phyloP scores from a whole-genome alignment of 2,113 vertebrate species.

The Conger conger region DNA sequence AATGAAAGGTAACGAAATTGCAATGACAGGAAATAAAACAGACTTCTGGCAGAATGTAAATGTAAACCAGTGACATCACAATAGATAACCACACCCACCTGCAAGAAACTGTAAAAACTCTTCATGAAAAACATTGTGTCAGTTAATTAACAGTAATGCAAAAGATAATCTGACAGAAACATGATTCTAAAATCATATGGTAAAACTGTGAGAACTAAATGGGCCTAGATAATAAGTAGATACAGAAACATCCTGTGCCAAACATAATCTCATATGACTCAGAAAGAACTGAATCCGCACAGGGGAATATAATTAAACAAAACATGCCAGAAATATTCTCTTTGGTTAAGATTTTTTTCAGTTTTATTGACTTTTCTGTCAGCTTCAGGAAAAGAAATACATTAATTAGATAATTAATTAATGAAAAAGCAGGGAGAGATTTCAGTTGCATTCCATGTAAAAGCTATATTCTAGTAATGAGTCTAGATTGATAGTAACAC shows the following conservation, averaged over 20 bases:
- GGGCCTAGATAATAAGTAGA: not conserved
- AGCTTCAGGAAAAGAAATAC: not conserved
- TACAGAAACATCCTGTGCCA: slow-evolving; percentile 13
- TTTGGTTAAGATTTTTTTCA: slow-evolving; percentile 28
- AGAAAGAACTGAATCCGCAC: slow-evolving; percentile 30
- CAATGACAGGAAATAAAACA: too few species aligned
- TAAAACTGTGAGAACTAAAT: not conserved
- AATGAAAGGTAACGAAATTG: too few species aligned
- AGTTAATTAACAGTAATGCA: not conserved
- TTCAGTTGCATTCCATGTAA: slow-evolving; percentile 10
- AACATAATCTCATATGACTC: slow-evolving; percentile 14
- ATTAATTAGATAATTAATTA: too few species aligned
- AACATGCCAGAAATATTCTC: slow-evolving; percentile 28
- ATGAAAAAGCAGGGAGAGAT: not conserved
- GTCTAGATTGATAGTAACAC: slow-evolving; percentile 38
- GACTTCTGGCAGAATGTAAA: too few species aligned
- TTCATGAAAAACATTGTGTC: too few species aligned
- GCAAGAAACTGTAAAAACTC: not conserved
- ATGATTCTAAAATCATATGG: not conserved
- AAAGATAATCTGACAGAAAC: not conserved
- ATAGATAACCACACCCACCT: not conserved
- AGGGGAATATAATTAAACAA: slow-evolving; percentile 29
- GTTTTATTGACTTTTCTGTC: slow-evolving; percentile 30
- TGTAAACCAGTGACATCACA: not conserved
- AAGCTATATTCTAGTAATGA: slow-evolving; percentile 33